Base-by-base conservation (phyloP, 2,888 invertebrate genomes). In the Microctonus aethiopoides region DNA sequence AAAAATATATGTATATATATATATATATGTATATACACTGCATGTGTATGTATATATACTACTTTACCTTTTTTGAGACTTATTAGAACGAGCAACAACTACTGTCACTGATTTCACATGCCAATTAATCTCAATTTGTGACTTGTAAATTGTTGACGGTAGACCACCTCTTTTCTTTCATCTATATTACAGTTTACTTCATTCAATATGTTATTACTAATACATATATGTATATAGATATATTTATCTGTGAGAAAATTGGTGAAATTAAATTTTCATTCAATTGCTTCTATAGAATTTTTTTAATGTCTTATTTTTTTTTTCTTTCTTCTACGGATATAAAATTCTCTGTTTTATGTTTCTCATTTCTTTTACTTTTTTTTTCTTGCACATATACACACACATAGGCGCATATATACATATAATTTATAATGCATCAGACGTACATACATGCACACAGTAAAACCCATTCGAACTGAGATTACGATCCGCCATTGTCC, bases 201-300 rank as follows among this genome's bases (percentile, higher is more conserved):
- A 24, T 29, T 32, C 51, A 34, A 67, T 60, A 57, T n/a, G 36
- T 10, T 6, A 34, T 5, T 5, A 39, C 59, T 59, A 26, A 22
- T 36, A 20, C 16, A 46, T 16, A 20, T 3, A 41, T 41, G n/a
- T 41, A n/a, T 5, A 46, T 20, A n/a, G 16, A 20, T 46, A 46
- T 46, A 46, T 46, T 46, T 46, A 46, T 46, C 16, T 46, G 16
- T 46, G 7, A 39, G 67, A 68, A 71, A 71, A 75, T 75, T 71
- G 74, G 69, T 71, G 72, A 77, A 78, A 79, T 78, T 76, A 78
- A 78, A 79, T 77, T 79, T 77, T 79, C 74, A 78, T 75, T 73
- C 74, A 73, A 73, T 75, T 72, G 75, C 71, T 76, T 73, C 60
- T 41, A 68, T 52, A 51, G 62, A 62, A 54, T 51, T 67, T 52